phyloP scores from a whole-genome alignment of 2,888 invertebrate species.

The Nemotelus pantherinus region DNA sequence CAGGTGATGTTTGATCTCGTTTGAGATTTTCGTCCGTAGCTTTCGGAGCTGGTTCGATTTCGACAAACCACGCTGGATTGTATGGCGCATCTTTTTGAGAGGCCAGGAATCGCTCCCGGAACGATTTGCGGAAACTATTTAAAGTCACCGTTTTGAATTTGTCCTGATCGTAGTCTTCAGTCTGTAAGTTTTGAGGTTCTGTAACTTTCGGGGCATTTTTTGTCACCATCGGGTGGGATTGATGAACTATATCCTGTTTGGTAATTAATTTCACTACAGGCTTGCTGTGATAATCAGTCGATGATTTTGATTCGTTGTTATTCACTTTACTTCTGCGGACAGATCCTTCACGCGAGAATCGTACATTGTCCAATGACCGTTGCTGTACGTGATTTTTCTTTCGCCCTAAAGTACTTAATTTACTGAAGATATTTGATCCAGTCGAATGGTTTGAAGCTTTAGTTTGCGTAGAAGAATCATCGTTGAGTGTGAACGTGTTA shows the following conservation, averaged over 20 bases:
- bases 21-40: constrained; percentile 61
- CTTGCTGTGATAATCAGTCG: neutral
- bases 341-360: too few species aligned
- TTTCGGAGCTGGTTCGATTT: constrained; percentile 57
- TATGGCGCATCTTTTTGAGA: constrained; percentile 60
- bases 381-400: constrained; percentile 58
- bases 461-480: constrained; percentile 46
- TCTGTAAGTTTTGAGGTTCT: too few species aligned
- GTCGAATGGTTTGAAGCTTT: constrained; percentile 57
- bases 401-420: constrained; percentile 63
- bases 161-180: constrained; percentile 51
- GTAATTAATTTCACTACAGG: constrained; percentile 51
- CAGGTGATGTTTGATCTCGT: constrained; percentile 61
- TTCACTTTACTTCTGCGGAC: too few species aligned
- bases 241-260: constrained; percentile 62
- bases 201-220: neutral
- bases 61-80: constrained; percentile 64
- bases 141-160: constrained; percentile 63
- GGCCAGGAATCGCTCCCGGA: constrained; percentile 60
- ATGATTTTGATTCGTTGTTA: too few species aligned
- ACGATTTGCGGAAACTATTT: constrained; percentile 63
- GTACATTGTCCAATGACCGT: constrained; percentile 49
- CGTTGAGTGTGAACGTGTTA: constrained; percentile 61
- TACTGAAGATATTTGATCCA: constrained; percentile 58
- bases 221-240: constrained; percentile 47